Percentiles rank a stretch among this genome's conserved stretches.
These are phyloP conservation scores for Anguilla rostrata DNA, from an alignment of 2,113 vertebrate genomes.

Conservation along the genomic window DNA sequence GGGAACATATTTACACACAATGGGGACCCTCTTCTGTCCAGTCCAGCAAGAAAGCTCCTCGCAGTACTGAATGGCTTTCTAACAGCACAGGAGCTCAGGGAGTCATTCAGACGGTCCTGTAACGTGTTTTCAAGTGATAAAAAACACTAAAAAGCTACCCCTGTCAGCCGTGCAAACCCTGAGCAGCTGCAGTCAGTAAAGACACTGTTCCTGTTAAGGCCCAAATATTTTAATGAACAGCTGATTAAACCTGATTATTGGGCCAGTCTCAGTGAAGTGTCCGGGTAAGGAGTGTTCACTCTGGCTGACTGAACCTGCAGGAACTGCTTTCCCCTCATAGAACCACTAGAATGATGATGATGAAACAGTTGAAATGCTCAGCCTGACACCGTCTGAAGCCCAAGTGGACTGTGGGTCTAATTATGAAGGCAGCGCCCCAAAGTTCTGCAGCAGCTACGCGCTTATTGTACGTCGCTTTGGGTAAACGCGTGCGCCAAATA, in stretches of 20 bases:
- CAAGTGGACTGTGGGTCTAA: neutral
- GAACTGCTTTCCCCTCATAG: neutral
- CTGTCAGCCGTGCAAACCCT: neutral
- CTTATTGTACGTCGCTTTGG: too few relatives aligned
- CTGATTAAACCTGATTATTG: neutral
- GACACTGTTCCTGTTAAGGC: neutral
- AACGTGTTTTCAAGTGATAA: neutral
- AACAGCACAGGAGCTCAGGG: neutral
- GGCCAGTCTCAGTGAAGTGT: too few relatives aligned
- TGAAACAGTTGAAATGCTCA: too few relatives aligned
- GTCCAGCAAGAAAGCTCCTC: neutral
- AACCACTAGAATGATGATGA: neutral
- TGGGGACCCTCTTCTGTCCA: too few relatives aligned
- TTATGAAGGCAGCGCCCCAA: neutral
- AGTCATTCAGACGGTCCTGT: neutral
- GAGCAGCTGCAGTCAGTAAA: neutral
- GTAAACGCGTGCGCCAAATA: too few relatives aligned
- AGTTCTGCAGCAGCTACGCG: too few relatives aligned
- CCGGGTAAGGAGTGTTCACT: too few relatives aligned
- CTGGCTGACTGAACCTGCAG: too few relatives aligned
- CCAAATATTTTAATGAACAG: neutral
- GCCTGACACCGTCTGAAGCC: too few relatives aligned
- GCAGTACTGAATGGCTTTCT: neutral
- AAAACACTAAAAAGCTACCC: neutral
- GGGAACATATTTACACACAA: neutral